Base-by-base conservation (phyloP, 2,888 invertebrate genomes). In the Cerastoderma edule region DNA sequence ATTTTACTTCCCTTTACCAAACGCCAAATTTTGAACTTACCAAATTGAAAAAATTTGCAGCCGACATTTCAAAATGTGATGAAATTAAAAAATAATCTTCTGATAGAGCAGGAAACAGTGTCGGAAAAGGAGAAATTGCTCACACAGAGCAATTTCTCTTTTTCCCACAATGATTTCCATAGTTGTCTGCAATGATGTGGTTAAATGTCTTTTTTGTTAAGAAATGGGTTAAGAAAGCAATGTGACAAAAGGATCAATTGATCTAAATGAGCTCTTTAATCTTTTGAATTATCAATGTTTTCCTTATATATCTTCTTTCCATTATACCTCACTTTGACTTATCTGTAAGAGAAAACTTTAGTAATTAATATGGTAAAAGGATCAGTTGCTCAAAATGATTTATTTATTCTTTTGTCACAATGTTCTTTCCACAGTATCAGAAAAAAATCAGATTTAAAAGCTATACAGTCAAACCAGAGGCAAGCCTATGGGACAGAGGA, bases 261-360 rank as follows among this genome's bases (percentile, higher is more conserved):
- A 3, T 22, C 2, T 1, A 24, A 8, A 50, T 22, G 10, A 50
- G 50, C 50, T 24, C 10, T 50, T 50, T 50, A n/a, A 3, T 27
- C 50, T 22, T 8, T 50, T 4, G 2, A n/a, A n/a, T n/a, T 2
- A 10, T 1, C 22, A 2, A 50, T 50, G 50, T 2, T 50, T 50
- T 50, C 22, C 63, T 64, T 53, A 27, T 70, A 53, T 54, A 50
- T 64, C 22, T 53, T 39, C 64, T 13, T 33, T 27, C 63, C 64
- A 33, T 32, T 53, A 35, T 30, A 53, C 53, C 63, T 63, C 35
- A 39, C 39, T 16, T 39, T 39, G 8, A 10, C 39, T 16, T 10
- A 39, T 10, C 16, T 8, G 16, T 39, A 10, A 16, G 16, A 50
- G 22, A 50, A 19, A 5, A 2, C 50, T 4, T 50, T 50, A 24